These are phyloP conservation scores for Noctilio leporinus DNA, from an alignment of 2,113 vertebrate species.

Conservation along the genomic window DNA sequence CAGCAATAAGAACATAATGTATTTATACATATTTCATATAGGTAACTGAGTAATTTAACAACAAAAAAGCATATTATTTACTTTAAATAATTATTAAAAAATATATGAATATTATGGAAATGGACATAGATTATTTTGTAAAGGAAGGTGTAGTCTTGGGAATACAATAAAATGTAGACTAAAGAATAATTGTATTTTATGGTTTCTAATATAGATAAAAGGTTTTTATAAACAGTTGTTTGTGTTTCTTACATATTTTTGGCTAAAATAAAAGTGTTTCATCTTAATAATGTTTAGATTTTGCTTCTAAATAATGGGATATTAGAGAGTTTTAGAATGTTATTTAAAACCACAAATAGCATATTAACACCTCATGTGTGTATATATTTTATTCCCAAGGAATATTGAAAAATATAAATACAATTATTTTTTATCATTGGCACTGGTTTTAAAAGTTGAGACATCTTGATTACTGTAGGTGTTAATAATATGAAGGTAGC, in stretches of 20 bases:
- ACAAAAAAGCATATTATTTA: not conserved
- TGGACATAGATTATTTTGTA: not conserved
- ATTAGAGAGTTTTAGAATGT: not conserved
- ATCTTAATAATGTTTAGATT: not conserved
- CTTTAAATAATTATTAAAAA: not conserved
- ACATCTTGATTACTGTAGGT: not conserved
- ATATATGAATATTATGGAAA: not conserved
- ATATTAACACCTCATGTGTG: not conserved
- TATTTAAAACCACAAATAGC: not conserved
- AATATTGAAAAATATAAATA: not conserved
- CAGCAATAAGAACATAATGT: not conserved
- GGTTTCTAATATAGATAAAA: not conserved
- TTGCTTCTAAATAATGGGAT: not conserved
- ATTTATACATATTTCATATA: not conserved
- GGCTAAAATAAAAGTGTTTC: not conserved
- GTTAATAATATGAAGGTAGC: not conserved
- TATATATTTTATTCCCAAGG: not conserved
- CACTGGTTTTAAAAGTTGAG: not conserved
- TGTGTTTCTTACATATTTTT: not conserved
- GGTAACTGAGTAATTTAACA: not conserved
- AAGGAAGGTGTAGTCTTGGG: not conserved
- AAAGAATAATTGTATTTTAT: not conserved
- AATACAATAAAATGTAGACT: not conserved
- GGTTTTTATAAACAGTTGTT: not conserved
- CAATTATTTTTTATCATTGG: not conserved